phyloP scores from a whole-genome alignment of 2,888 invertebrate species.

The Orchestes rusci region DNA sequence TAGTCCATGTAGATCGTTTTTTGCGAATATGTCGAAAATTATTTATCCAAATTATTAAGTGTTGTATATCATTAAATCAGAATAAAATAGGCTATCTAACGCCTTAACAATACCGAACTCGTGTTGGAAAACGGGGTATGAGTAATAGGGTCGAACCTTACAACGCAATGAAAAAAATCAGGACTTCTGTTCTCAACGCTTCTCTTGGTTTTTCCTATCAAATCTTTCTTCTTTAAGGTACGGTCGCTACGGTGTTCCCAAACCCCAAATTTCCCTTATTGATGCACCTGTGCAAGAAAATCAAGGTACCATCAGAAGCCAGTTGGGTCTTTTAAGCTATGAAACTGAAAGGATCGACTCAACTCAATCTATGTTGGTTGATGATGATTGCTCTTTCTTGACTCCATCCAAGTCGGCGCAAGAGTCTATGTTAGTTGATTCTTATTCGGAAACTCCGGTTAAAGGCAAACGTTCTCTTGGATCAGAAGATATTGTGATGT shows the following conservation, averaged over 20 bases:
- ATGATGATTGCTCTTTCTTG: constrained; percentile 22
- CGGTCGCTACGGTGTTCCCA: constrained; percentile 20
- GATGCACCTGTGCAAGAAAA: constrained; percentile 17
- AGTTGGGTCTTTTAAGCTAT: constrained; percentile 8
- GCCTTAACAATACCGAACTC: too few species aligned
- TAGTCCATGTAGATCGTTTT: too few species aligned
- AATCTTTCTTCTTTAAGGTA: too few species aligned
- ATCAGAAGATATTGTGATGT: constrained; percentile 19
- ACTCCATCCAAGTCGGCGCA: constrained; percentile 1
- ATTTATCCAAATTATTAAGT: too few species aligned
- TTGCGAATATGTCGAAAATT: too few species aligned
- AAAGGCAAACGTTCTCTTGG: constrained; percentile 7
- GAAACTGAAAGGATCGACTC: constrained; percentile 7
- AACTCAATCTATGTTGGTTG: constrained; percentile 21
- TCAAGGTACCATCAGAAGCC: constrained; percentile 18
- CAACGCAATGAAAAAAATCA: too few species aligned
- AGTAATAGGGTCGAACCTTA: too few species aligned
- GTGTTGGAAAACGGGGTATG: too few species aligned
- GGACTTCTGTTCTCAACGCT: too few species aligned
- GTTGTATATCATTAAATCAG: too few species aligned
- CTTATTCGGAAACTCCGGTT: constrained; percentile 6
- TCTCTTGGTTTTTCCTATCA: too few species aligned
- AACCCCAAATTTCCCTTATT: constrained; percentile 21
- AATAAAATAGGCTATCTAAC: too few species aligned
- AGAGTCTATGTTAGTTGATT: constrained; percentile 17